phyloP scores from a whole-genome alignment of 1,140 invertebrate species.

The Cotesia glomerata region DNA sequence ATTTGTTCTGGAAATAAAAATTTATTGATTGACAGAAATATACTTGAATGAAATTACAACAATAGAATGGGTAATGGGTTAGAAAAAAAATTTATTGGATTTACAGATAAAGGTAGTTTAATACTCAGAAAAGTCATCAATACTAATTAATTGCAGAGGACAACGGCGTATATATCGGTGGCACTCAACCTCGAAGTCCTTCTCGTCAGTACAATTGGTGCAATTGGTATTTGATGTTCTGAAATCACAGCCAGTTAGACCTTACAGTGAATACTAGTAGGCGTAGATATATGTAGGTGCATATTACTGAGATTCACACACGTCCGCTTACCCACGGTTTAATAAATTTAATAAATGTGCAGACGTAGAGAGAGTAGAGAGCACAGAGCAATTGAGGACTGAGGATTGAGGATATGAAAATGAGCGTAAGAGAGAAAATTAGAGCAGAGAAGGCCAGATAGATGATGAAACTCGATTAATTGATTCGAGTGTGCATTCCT shows the following conservation, averaged over 20 bases:
- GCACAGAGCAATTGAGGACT: neutral
- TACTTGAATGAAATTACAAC: too few relatives aligned
- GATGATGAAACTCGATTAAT: conserved; percentile 18
- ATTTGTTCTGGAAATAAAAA: too few relatives aligned
- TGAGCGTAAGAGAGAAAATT: neutral
- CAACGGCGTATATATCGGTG: conserved; percentile 50
- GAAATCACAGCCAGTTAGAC: conserved; percentile 19
- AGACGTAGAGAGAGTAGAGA: too few relatives aligned
- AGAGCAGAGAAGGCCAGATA: neutral
- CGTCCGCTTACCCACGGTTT: too few relatives aligned
- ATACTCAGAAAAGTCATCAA: conserved; percentile 46
- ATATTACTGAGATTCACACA: too few relatives aligned
- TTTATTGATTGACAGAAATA: too few relatives aligned
- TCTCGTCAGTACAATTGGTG: conserved; percentile 43
- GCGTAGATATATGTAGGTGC: neutral
- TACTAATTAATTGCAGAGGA: conserved; percentile 54
- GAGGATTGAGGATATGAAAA: neutral
- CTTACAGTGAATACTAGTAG: neutral
- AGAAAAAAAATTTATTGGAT: too few relatives aligned
- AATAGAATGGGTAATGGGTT: too few relatives aligned
- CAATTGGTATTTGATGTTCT: conserved; percentile 37
- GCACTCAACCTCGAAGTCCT: conserved; percentile 44
- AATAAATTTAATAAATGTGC: too few relatives aligned
- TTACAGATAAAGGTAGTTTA: neutral
- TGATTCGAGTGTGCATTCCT: conserved; percentile 11